Percentiles rank a stretch among this genome's conserved stretches.
These are phyloP conservation scores for Carassius gibelio DNA, from an alignment of 2,113 vertebrate species.

Conservation along the genomic window DNA sequence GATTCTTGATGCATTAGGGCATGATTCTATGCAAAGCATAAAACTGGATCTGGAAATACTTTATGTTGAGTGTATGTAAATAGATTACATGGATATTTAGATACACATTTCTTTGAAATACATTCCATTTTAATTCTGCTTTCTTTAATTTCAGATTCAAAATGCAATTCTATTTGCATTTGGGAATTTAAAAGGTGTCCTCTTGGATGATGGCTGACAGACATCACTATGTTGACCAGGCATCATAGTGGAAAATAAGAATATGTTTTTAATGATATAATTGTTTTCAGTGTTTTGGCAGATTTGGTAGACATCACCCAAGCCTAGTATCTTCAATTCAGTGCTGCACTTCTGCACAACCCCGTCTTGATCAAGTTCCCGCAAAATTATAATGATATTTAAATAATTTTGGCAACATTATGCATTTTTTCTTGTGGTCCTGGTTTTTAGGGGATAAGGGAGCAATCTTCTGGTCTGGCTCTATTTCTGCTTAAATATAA, in stretches of 20 bases:
- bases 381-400: neutral
- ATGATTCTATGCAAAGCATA: too few relatives aligned
- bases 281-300: too few relatives aligned
- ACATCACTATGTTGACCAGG: too few relatives aligned
- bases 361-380: too few relatives aligned
- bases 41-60: neutral
- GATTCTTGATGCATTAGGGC: too few relatives aligned
- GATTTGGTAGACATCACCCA: too few relatives aligned
- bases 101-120: neutral
- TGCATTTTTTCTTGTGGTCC: neutral
- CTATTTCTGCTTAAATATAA: conserved; percentile 70
- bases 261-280: too few relatives aligned
- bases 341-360: too few relatives aligned
- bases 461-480: conserved; percentile 51
- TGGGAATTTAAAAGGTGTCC: too few relatives aligned
- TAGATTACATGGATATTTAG: neutral
- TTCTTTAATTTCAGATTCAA: neutral
- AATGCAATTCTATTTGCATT: neutral
- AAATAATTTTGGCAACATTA: neutral
- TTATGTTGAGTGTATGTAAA: neutral
- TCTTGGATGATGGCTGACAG: too few relatives aligned
- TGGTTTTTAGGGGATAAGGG: conserved; percentile 68
- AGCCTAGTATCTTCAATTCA: too few relatives aligned
- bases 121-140: neutral
- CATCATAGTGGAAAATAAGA: too few relatives aligned